Base-by-base conservation (phyloP, 2,113 vertebrate genomes). In the Athene cunicularia region DNA sequence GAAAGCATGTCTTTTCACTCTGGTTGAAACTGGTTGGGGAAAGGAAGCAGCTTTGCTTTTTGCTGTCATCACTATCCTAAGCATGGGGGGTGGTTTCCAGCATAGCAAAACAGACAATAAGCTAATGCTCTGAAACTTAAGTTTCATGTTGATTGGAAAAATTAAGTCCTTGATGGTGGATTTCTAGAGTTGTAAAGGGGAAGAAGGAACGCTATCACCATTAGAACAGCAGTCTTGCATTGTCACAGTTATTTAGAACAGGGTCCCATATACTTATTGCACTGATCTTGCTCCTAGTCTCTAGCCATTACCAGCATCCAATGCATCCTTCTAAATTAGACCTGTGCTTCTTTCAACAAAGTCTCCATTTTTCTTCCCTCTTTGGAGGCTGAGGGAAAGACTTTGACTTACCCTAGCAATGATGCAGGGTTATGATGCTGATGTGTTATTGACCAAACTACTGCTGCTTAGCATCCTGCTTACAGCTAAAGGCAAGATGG, bases 221-320 rank as follows among this genome's bases (percentile, higher is more conserved):
- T 27, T 50, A 24, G 47, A 76, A n/a, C 28, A 63, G 72, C 58
- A 47, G 56, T 17, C 39, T 62, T 47, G 56, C 14, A 2, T 43
- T 53, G 11, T 39, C 64, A 7, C 10, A 2, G 9, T 59, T 50
- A 9, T 4, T 24, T 20, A 5, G 27, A 10, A 35, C 35, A 95
- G 81, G 80, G 35, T 23, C 27, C 43, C 68, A 12, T 62, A 53
- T 12, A 33, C 70, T 64, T 21, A 49, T 92, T 64, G 68, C 77
- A 62, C 81, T 87, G 94, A 47, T 91, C 90, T 89, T 91, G 85
- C 88, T 87, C 85, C 88, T 91, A n/a, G 64, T 86, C 90, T 91
- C 80, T 68, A 60, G 73, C 35, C 53, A n/a, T 19, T 73, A 27
- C 55, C 84, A 77, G 62, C n/a, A 47, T 55, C 47, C 45, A 27